Percentiles rank a stretch among this genome's conserved stretches.
Conservation (phyloP, 1,140 invertebrate genomes). For the Oppia nitens region DNA sequence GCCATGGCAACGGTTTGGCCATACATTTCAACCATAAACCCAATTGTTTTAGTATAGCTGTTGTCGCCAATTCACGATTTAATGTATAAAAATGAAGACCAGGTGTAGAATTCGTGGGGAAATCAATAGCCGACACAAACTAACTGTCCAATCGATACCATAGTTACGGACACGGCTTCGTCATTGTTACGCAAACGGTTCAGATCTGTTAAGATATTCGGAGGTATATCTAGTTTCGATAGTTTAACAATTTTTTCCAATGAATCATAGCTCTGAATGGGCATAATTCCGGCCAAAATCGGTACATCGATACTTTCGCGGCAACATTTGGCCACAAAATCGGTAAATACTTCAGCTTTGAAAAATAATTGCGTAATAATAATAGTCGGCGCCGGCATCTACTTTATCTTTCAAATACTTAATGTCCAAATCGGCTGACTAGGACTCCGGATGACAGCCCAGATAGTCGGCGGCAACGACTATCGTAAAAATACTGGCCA, state of each 20-base stretch:
- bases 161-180: conserved; percentile 40
- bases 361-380: conserved; percentile 61
- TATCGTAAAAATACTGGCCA: conserved; percentile 48
- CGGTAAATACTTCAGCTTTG: conserved; percentile 39
- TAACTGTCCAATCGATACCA: conserved; percentile 36
- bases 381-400: conserved; percentile 53
- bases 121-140: conserved; percentile 39
- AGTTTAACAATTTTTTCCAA: conserved; percentile 40
- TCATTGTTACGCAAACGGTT: conserved; percentile 41
- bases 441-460: conserved; percentile 45
- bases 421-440: conserved; percentile 43
- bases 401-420: conserved; percentile 50
- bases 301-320: conserved; percentile 46
- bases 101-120: conserved; percentile 27
- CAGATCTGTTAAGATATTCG: conserved; percentile 36
- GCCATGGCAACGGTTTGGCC: conserved; percentile 37
- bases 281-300: conserved; percentile 45
- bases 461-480: conserved; percentile 57
- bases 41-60: conserved; percentile 37
- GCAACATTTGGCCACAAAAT: conserved; percentile 46
- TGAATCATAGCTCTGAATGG: conserved; percentile 41
- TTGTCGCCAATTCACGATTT: conserved; percentile 41
- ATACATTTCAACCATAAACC: conserved; percentile 36
- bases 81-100: conserved; percentile 50
- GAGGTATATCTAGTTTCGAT: conserved; percentile 41